These are phyloP conservation scores for Brevimyrus niger DNA, from an alignment of 2,113 vertebrate species.

Conservation along the genomic window DNA sequence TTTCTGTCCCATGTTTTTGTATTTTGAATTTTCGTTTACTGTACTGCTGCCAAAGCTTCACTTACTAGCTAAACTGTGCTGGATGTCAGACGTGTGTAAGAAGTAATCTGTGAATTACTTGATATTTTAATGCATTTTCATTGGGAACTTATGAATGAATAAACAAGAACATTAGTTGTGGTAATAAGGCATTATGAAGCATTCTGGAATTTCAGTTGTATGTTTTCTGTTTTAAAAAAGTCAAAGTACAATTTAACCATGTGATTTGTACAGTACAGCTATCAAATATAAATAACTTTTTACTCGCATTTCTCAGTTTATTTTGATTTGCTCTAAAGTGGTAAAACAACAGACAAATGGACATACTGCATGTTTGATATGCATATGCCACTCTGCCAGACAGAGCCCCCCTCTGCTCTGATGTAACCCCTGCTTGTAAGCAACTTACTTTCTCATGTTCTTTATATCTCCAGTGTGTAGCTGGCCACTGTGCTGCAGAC, in stretches of 20 bases:
- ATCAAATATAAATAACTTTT: neutral
- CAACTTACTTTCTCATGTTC: neutral
- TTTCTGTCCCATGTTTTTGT: neutral
- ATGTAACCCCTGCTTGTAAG: neutral
- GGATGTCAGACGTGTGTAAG: neutral
- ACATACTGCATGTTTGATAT: neutral
- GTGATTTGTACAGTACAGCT: neutral
- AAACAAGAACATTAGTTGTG: neutral
- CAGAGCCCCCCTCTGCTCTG: neutral
- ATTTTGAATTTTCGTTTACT: neutral
- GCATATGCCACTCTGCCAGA: no score
- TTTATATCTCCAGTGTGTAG: neutral
- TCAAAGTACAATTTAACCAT: neutral
- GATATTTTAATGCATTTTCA: neutral
- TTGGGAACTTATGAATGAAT: neutral
- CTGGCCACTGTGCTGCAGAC: neutral
- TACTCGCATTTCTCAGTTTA: neutral
- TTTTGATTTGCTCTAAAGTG: neutral
- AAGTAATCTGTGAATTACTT: neutral
- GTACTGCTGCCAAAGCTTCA: neutral
- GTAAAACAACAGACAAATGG: neutral
- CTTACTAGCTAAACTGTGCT: neutral
- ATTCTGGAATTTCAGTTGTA: neutral
- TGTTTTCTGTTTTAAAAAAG: neutral
- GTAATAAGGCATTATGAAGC: neutral